Base-by-base conservation (phyloP, 2,888 invertebrate genomes). In the Meiosimyza platycephala region DNA sequence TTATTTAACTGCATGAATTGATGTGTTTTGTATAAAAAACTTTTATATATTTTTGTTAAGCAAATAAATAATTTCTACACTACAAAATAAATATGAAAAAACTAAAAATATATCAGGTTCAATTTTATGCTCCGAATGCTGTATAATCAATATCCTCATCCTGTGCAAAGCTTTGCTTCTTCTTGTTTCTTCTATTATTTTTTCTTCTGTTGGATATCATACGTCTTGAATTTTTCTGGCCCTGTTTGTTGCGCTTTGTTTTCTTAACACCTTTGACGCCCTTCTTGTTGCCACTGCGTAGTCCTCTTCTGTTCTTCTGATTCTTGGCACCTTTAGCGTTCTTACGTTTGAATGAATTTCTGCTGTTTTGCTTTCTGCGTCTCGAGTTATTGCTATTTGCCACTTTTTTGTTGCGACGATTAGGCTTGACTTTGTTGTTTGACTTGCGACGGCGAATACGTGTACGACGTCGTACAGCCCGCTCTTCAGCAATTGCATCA, bases 381-480 rank as follows among this genome's bases (percentile, higher is more conserved):
- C 70, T 40, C 2, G 59, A 48, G 12, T 72, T 73, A 0, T 50
- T 73, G 7, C 74, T 75, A 22, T 75, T 78, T 55, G 74, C 71
- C 1, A 62, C 28, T n/a, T 77, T 73, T 5, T 75, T 74, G 12
- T 75, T 76, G 15, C 72, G 76, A 51, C 66, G 72, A 9, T 57
- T 62, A 11, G 73, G 72, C 12, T 69, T 73, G 1, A 78, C 16
- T 13, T 77, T 76, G 57, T 75, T 76, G 12, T 76, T 75, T 3
- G 74, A 57, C 13, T 76, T 79, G 13, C 78, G 79, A 9, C 75
- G 74, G 18, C 76, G 78, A 22, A 79, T 55, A 48, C 79, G 79
- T 51, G 78, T 75, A n/a, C 78, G 77, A 16, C 78, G 78, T 3
- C 79, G 78, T 28, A 79, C 62, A 4, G 79, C 78, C 9, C 80